Percentiles rank a stretch among this genome's conserved stretches.
Conservation (phyloP, 2,113 vertebrate genomes). For the Thryonomys swinderianus region DNA sequence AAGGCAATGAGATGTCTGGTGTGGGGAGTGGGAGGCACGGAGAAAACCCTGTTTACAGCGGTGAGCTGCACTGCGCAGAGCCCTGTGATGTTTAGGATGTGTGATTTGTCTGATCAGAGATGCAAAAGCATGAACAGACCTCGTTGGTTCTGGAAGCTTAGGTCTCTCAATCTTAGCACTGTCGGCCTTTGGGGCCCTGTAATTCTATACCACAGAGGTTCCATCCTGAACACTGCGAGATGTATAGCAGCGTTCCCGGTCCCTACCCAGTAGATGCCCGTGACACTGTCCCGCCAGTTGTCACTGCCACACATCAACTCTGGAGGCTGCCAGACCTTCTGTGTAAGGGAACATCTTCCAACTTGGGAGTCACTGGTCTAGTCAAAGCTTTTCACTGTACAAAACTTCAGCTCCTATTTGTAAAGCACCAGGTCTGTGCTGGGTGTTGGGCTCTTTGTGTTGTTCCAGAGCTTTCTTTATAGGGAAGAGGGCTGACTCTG, state of each 20-base stretch:
- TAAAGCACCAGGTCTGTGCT: not conserved
- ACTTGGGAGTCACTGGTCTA: not conserved
- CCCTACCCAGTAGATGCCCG: not conserved
- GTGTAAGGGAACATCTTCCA: too few relatives aligned
- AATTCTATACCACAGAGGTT: not conserved
- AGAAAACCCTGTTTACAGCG: not conserved
- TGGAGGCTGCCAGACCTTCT: not conserved
- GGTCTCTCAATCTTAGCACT: not conserved
- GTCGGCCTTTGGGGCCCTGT: rapidly evolving
- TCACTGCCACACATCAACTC: not conserved
- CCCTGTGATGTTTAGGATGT: not conserved
- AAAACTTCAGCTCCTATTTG: not conserved
- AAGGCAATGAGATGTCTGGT: not conserved
- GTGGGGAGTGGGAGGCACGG: not conserved
- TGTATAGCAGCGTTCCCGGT: not conserved
- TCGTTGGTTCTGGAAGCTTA: not conserved
- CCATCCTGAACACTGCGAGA: not conserved
- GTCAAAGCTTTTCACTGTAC: not conserved
- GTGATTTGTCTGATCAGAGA: not conserved
- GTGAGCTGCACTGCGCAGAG: not conserved
- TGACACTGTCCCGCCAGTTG: not conserved
- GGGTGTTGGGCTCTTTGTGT: not conserved
- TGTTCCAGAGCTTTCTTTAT: constrained; percentile 1
- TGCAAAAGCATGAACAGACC: not conserved
- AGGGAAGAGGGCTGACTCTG: not conserved